Evolutionary conservation across 2,113 vertebrate species (phyloP).

Genomic region (Ailuropoda melanoleuca): DNA sequence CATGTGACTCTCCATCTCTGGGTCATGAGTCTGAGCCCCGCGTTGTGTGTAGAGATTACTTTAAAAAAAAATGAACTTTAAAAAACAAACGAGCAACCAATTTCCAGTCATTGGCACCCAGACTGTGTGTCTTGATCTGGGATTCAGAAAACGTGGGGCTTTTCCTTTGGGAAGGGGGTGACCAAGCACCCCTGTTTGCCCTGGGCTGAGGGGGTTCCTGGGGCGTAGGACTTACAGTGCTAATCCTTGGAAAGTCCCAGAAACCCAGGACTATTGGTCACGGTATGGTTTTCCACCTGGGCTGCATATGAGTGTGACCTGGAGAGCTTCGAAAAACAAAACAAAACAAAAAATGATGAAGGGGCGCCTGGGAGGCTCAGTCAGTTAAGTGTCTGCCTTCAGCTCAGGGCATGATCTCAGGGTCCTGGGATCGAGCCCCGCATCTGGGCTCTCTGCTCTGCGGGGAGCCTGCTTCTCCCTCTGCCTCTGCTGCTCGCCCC

Average conservation of each 20-base stretch:
- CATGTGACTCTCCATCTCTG: neutral
- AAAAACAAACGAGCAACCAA: neutral
- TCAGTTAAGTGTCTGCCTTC: neutral
- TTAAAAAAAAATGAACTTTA: neutral
- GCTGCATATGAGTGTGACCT: neutral
- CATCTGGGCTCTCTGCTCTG: neutral
- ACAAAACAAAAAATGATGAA: neutral
- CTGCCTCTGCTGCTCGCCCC: neutral
- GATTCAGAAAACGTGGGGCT: neutral
- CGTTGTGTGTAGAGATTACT: neutral
- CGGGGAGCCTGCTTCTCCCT: neutral
- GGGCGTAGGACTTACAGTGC: neutral
- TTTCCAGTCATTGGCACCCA: neutral
- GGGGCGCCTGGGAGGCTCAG: neutral
- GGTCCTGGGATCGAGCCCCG: neutral
- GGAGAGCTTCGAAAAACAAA: neutral
- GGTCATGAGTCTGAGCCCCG: neutral
- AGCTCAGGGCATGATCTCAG: neutral
- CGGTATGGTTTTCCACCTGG: neutral
- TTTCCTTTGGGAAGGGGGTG: neutral
- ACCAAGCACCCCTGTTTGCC: neutral
- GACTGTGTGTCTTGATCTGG: accelerated
- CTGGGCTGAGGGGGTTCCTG: accelerated
- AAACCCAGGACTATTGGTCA: neutral
- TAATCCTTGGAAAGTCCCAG: neutral